Conservation (phyloP, 2,113 vertebrate species). For the human (Homo sapiens) region GRCh38 chr18:79520001-79520500, state of each 20-base stretch:
- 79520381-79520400: background rate
- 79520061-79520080: background rate
- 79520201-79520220: accelerated
- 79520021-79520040: background rate
- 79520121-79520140: background rate
- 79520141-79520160: background rate
- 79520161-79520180: too few relatives aligned
- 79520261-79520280: background rate
- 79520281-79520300: background rate
- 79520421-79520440: background rate
- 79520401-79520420: background rate
- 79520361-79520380: background rate
- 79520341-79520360: background rate
- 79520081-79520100: background rate
- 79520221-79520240: too few relatives aligned
- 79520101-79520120: background rate
- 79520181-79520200: too few relatives aligned
- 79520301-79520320: background rate
- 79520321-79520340: background rate
- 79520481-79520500: background rate
- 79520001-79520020: background rate
- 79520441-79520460: background rate
- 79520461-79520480: background rate
- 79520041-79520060: background rate
- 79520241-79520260: accelerated